Conservation (phyloP, 2,888 invertebrate species). For the Patella depressa region DNA sequence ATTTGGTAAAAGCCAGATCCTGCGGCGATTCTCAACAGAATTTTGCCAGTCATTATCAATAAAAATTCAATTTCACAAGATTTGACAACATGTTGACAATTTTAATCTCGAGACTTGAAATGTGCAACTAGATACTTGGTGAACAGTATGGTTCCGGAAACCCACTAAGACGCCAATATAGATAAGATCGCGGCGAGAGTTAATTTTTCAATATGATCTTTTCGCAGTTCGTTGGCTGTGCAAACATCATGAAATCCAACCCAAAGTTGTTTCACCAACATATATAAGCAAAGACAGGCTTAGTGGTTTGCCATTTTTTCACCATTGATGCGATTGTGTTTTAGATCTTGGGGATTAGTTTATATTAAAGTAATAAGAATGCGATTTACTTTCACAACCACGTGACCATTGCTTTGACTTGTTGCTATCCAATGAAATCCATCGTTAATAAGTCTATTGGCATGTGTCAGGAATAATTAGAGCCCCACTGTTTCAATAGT, state of each 20-base stretch:
- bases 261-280: background rate
- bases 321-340: conserved; percentile 7
- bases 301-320: background rate
- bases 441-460: conserved; percentile 1
- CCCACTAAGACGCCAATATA: background rate
- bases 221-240: background rate
- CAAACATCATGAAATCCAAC: background rate
- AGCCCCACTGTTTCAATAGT: conserved; percentile 10
- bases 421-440: background rate
- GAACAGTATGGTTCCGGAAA: conserved; percentile 7
- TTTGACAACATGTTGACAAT: conserved; percentile 13
- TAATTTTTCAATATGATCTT: conserved; percentile 6
- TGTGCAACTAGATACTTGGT: conserved; percentile 4
- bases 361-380: conserved; percentile 7
- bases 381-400: background rate
- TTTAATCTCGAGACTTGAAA: background rate
- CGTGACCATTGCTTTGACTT: background rate
- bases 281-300: background rate
- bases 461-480: conserved; percentile 11
- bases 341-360: background rate
- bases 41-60: background rate
- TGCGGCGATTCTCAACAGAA: background rate
- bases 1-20: conserved; percentile 1
- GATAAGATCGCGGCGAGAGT: background rate
- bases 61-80: conserved; percentile 3